Percentiles rank a stretch among this genome's conserved stretches.
These are phyloP conservation scores for Okamejei kenojei DNA, from an alignment of 2,797 vertebrate genomes.

Conservation along the genomic window DNA sequence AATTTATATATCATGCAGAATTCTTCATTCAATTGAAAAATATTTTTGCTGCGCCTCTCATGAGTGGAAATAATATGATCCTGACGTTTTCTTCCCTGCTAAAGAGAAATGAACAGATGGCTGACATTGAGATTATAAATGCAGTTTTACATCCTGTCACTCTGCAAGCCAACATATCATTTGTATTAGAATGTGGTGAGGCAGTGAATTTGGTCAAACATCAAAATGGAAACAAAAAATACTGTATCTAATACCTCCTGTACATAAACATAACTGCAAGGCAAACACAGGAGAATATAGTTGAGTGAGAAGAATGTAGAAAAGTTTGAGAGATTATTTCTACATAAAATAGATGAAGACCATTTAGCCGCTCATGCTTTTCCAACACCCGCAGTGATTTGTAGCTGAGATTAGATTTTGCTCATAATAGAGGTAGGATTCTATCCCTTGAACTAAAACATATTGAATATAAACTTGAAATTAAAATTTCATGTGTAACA, in stretches of 20 bases:
- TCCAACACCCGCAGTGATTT: too few species aligned
- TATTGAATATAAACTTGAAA: too few species aligned
- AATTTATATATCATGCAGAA: background rate
- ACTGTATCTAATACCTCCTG: background rate
- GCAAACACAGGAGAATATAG: background rate
- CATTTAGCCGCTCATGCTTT: too few species aligned
- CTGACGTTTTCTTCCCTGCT: background rate
- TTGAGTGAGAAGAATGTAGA: background rate
- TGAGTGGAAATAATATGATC: background rate
- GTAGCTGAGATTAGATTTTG: too few species aligned
- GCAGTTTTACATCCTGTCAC: background rate
- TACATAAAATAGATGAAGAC: background rate
- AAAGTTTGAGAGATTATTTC: background rate
- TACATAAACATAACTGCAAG: background rate
- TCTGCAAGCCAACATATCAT: background rate
- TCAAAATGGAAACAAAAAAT: background rate
- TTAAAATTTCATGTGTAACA: too few species aligned
- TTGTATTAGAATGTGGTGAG: background rate
- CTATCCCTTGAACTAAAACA: too few species aligned
- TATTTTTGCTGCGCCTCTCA: too few species aligned
- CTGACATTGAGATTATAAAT: background rate
- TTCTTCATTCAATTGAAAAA: background rate
- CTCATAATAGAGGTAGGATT: too few species aligned
- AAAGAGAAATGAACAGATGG: background rate
- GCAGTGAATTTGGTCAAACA: background rate